Evolutionary conservation across 92 coral and sea anemone species (phyloP), one percentile per base, ranked within the genome.

Genomic region (Palythoa caribaeorum): DNA sequence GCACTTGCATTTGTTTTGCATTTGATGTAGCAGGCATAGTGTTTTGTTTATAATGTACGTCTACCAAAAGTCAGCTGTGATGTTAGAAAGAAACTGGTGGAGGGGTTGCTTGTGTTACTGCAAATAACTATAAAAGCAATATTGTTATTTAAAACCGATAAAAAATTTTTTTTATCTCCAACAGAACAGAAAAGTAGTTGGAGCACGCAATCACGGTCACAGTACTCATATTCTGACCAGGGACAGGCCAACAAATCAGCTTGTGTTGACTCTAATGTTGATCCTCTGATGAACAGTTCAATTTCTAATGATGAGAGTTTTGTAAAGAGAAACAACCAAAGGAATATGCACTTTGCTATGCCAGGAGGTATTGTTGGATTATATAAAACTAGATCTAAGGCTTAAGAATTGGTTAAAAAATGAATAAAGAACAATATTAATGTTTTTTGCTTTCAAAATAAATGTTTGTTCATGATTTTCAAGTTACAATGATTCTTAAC

Each of bases 321-420:
- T 81, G 96, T 93, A n/a, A 59, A 79, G 9, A 91, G 80, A 74
- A 95, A 93, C 68, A 95, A 95, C 74, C 88, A 88, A 84, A 72
- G 91, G 11, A 95, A 95, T 86, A 84, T 86, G 66, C 77, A 87
- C 80, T 90, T 89, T 50, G 88, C 89, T 9, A 89, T 93, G 98
- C 91, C 98, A 44, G 98, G 98, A 84, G 98, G 98, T 95, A 90
- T 63, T 20, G 35, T 63, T 55, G 2, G 14, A 15, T 55, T 55
- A 55, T 17, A 63, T 63, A 1, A 62, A 62, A 19, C 19, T 62
- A 62, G 8, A 62, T 62, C 28, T 28, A 28, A 28, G 28, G 28
- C 28, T 28, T 28, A 28, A 28, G 28, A 28, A 28, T 28, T 28
- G 28, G 28, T 28, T 28, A 28, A 28, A 28, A 28, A 28, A 0